Percentiles rank a stretch among this genome's conserved stretches.
Conservation (phyloP, 2,888 invertebrate genomes). For the Dinocampus coccinellae region DNA sequence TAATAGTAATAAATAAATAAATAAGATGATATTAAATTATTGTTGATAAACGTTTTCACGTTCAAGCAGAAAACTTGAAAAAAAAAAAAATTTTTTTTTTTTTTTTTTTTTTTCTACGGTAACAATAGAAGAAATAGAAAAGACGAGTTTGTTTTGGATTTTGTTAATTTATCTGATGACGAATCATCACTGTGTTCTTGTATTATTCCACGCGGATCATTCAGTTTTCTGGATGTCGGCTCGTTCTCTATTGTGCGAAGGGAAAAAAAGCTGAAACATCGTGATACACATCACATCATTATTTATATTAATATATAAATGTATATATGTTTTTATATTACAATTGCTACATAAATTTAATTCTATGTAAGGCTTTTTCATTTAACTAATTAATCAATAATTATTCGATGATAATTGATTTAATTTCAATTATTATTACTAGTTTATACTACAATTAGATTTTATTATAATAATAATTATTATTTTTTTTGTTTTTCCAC, state of each 20-base stretch:
- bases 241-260: conserved; percentile 56
- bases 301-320: conserved; percentile 43
- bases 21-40: neutral
- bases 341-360: conserved; percentile 32
- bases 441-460: conserved; percentile 35
- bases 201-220: neutral
- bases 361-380: conserved; percentile 43
- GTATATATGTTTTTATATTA: conserved; percentile 36
- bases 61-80: no score
- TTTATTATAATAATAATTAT: conserved; percentile 11
- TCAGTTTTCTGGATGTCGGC: conserved; percentile 29
- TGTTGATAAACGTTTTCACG: conserved; percentile 10
- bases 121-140: conserved; percentile 26
- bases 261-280: conserved; percentile 67
- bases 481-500: neutral
- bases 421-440: conserved; percentile 17
- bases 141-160: conserved; percentile 8
- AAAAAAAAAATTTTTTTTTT: no score
- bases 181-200: neutral
- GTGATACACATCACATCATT: conserved; percentile 52
- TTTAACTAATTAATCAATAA: conserved; percentile 37
- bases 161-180: neutral
- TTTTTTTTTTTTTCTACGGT: neutral
- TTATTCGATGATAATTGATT: neutral
- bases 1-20: neutral